Percentiles rank a stretch among this genome's conserved stretches.
phyloP scores from a whole-genome alignment of 2,113 vertebrate genomes.

The Chionodraco myersi region DNA sequence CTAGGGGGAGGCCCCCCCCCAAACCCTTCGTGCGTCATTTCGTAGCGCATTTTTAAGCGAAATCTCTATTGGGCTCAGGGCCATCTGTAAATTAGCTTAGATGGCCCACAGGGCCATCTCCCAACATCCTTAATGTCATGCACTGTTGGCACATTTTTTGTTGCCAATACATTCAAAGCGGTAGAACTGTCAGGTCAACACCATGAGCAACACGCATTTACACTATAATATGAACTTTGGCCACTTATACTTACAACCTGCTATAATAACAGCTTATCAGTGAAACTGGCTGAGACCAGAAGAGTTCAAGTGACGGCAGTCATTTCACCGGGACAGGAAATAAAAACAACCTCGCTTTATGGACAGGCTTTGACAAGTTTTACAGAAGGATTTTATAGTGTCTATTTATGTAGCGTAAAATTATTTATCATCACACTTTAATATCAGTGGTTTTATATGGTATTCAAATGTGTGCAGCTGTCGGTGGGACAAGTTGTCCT shows the following conservation, averaged over 20 bases:
- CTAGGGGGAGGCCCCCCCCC: no score
- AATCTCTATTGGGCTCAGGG: no score
- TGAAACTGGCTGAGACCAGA: background rate
- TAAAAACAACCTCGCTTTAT: background rate
- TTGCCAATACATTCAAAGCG: background rate
- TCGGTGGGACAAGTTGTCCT: constrained; percentile 33
- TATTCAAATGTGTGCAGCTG: constrained; percentile 46
- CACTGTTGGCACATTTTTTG: background rate
- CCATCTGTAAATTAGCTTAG: no score
- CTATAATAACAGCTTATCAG: background rate
- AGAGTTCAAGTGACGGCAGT: background rate
- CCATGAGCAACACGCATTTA: background rate
- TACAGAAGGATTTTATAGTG: background rate
- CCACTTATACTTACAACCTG: background rate
- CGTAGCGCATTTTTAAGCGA: no score
- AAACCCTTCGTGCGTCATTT: no score
- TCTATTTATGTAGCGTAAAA: constrained; percentile 17
- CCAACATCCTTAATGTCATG: no score
- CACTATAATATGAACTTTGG: constrained; percentile 11
- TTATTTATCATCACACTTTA: constrained; percentile 17
- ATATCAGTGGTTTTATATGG: constrained; percentile 11
- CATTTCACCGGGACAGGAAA: background rate
- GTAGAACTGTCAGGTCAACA: background rate
- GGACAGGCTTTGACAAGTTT: background rate
- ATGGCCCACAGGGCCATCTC: no score